Percentiles rank a stretch among this genome's conserved stretches.
phyloP scores from a whole-genome alignment of 2,888 invertebrate genomes.

The Eumacrocentrus americanus region DNA sequence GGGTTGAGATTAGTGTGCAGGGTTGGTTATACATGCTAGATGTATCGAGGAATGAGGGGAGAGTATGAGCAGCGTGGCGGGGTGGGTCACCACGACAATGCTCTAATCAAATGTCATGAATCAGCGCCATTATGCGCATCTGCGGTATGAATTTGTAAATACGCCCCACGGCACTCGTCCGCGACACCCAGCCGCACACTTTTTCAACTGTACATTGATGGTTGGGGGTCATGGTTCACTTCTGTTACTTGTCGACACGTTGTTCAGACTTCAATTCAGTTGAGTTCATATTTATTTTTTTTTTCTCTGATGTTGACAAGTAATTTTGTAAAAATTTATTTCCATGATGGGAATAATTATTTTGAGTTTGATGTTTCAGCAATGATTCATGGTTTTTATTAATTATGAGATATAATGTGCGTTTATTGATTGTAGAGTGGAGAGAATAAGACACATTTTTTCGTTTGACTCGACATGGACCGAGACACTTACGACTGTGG shows the following conservation, averaged over 20 bases:
- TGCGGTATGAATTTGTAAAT: conserved; percentile 60
- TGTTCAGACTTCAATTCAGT: background rate
- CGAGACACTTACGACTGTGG: conserved; percentile 46
- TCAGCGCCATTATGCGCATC: conserved; percentile 60
- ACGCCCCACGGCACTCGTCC: conserved; percentile 47
- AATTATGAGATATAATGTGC: background rate
- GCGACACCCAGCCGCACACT: conserved; percentile 13
- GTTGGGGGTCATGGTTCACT: background rate
- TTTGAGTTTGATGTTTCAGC: background rate
- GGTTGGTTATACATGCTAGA: conserved; percentile 14
- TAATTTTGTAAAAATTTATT: background rate
- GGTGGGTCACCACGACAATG: conserved; percentile 56
- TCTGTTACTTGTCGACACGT: conserved; percentile 1
- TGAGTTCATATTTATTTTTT: background rate
- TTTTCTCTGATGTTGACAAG: too few relatives aligned
- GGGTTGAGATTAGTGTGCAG: conserved; percentile 23
- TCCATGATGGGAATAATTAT: background rate
- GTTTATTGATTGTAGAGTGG: background rate
- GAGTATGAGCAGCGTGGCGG: conserved; percentile 38
- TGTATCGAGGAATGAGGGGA: conserved; percentile 36
- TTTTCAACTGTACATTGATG: conserved; percentile 4
- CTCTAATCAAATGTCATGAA: conserved; percentile 61
- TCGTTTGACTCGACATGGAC: conserved; percentile 45
- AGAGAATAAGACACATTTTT: conserved; percentile 40
- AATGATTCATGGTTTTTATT: background rate